phyloP scores from a whole-genome alignment of 2,113 vertebrate genomes.

The Osmerus mordax region DNA sequence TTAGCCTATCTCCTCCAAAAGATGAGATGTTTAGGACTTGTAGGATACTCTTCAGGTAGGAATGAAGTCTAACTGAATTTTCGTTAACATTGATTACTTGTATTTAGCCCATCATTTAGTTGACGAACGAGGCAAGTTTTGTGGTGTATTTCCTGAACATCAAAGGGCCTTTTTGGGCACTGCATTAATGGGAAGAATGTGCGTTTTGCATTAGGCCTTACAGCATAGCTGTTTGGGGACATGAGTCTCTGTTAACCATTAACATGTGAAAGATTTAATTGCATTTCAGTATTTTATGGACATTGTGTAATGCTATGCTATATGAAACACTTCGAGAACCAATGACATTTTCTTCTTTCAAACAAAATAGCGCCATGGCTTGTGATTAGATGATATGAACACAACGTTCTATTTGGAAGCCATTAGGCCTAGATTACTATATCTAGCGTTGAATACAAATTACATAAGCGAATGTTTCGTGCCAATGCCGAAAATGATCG shows the following conservation, averaged over 20 bases:
- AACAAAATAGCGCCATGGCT: constrained; percentile 1
- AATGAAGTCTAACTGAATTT: too few species aligned
- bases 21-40: too few species aligned
- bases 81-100: background rate
- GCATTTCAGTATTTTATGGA: constrained; percentile 22
- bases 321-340: constrained; percentile 44
- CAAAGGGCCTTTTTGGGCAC: too few species aligned
- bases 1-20: too few species aligned
- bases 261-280: constrained; percentile 39
- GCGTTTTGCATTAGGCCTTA: background rate
- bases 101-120: background rate
- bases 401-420: too few species aligned
- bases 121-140: background rate
- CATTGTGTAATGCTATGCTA: constrained; percentile 11
- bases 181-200: background rate
- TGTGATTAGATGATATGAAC: background rate
- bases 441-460: too few species aligned
- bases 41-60: too few species aligned
- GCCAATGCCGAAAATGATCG: too few species aligned
- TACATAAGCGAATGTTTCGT: too few species aligned
- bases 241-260: constrained; percentile 23
- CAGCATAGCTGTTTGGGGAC: constrained; percentile 2
- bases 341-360: constrained; percentile 26
- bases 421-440: constrained; percentile 6
- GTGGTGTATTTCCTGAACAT: background rate